Evolutionary conservation across 2,888 invertebrate species (phyloP).

Genomic region (Cantharis rufa): DNA sequence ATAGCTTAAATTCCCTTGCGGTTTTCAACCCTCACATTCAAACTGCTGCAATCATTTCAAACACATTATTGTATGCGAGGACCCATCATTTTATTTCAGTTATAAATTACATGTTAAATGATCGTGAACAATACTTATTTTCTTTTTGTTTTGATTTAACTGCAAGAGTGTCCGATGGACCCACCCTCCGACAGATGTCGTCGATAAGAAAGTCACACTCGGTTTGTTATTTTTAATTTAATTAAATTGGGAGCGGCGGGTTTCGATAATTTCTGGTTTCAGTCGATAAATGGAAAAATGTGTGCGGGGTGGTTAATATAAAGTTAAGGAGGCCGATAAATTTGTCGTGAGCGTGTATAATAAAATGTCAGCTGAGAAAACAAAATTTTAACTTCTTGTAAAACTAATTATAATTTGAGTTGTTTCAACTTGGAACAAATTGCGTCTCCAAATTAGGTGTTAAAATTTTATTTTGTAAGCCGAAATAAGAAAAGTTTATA

Average conservation of each 20-base stretch:
- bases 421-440: constrained; percentile 42
- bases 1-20: constrained; percentile 32
- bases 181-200: neutral
- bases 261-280: too few species aligned
- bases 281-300: neutral
- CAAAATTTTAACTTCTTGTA: constrained; percentile 39
- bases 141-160: constrained; percentile 11
- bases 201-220: neutral
- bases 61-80: constrained; percentile 38
- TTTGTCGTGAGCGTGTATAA: constrained; percentile 33
- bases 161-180: neutral
- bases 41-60: constrained; percentile 39
- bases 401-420: constrained; percentile 43
- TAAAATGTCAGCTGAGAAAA: constrained; percentile 42
- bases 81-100: constrained; percentile 39
- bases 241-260: neutral
- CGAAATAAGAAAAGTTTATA: constrained; percentile 56
- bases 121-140: constrained; percentile 31
- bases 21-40: constrained; percentile 28
- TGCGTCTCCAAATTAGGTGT: constrained; percentile 47
- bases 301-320: neutral
- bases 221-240: neutral
- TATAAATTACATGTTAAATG: constrained; percentile 44
- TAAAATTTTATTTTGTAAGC: constrained; percentile 49
- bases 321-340: constrained; percentile 31